Evolutionary conservation across 2,113 vertebrate genomes (phyloP).

Genomic region (Hemicordylus capensis): DNA sequence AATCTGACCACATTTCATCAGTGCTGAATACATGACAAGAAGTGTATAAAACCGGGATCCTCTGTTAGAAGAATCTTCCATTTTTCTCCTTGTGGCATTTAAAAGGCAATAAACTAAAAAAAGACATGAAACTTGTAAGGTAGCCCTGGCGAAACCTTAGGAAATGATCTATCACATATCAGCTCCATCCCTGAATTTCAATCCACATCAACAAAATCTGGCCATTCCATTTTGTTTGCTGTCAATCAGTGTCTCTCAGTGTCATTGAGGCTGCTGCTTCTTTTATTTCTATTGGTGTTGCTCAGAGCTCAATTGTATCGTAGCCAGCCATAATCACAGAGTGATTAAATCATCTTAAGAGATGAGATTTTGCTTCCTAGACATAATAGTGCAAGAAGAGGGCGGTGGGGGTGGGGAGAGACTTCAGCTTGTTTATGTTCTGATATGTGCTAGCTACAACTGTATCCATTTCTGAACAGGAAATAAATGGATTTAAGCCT

Average conservation of each 20-base stretch:
- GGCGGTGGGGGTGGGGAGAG: not conserved
- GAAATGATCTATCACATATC: constrained; percentile 51
- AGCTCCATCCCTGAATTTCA: constrained; percentile 31
- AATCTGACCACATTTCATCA: not conserved
- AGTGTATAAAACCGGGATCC: not conserved
- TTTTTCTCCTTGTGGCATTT: not conserved
- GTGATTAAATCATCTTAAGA: constrained; percentile 41
- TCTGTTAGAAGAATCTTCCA: not conserved
- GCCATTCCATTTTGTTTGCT: constrained; percentile 57
- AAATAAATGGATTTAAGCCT: not conserved
- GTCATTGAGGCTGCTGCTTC: constrained; percentile 44
- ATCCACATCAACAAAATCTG: constrained; percentile 52
- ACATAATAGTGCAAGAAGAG: constrained; percentile 43
- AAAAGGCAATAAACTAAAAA: constrained; percentile 26
- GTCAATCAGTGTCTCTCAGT: constrained; percentile 54
- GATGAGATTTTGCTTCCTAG: constrained; percentile 42
- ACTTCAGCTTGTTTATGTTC: constrained; percentile 36
- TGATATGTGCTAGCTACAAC: constrained; percentile 1
- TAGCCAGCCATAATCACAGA: constrained; percentile 61
- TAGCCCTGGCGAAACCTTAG: constrained; percentile 47
- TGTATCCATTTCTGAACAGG: not conserved
- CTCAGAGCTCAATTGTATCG: constrained; percentile 57
- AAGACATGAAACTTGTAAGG: constrained; percentile 40
- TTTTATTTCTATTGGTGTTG: constrained; percentile 52
- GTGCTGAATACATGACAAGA: not conserved